phyloP scores from a whole-genome alignment of 2,888 invertebrate species.

The Spilarctia lutea region DNA sequence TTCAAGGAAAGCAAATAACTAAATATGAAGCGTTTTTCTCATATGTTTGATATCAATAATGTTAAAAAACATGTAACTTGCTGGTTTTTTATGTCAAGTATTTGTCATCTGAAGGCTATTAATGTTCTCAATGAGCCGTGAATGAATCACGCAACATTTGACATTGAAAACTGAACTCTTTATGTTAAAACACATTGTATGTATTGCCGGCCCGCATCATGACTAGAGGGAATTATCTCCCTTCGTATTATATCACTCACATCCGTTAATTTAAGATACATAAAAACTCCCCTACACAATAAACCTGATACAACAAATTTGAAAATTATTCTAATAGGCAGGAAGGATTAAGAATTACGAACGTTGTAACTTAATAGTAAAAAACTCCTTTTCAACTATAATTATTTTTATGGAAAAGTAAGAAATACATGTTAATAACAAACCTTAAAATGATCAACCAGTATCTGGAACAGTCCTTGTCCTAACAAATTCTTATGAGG shows the following conservation, averaged over 20 bases:
- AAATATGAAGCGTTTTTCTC: not conserved
- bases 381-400: not conserved
- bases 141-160: conserved; percentile 42
- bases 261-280: conserved; percentile 12
- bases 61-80: not conserved
- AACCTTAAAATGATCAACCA: conserved; percentile 76
- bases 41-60: not conserved
- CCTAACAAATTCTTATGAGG: conserved; percentile 76
- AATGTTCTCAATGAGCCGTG: conserved; percentile 6
- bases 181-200: conserved; percentile 38
- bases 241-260: conserved; percentile 9
- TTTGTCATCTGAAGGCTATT: conserved; percentile 7
- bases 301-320: not conserved
- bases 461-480: conserved; percentile 76
- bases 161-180: conserved; percentile 47
- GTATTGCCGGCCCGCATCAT: conserved; percentile 24
- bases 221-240: conserved; percentile 2
- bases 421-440: conserved; percentile 32
- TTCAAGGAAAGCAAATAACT: not conserved
- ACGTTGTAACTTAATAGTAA: not conserved
- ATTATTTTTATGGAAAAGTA: not conserved
- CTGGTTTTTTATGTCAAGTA: not conserved
- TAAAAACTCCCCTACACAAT: not conserved
- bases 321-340: not conserved
- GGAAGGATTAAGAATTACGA: not conserved